Evolutionary conservation across 2,113 vertebrate genomes (phyloP), one percentile per base, ranked within the genome.

Genomic region (Actenoides lindsayi): DNA sequence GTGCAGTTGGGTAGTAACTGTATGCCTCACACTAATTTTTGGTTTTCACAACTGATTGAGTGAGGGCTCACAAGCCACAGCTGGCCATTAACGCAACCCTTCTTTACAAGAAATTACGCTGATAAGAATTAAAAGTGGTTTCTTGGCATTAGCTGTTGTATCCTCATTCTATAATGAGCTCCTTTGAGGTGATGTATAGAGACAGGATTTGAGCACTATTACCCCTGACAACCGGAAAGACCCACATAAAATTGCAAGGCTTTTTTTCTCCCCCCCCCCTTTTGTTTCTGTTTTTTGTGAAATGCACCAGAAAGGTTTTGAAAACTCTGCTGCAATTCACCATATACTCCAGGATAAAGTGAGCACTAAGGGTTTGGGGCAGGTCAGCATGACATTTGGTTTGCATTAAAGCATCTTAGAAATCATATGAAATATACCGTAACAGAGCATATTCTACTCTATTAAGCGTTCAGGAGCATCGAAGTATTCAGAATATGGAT

Each of bases 111-210:
- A 88, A 96, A 96, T 88, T 95, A 87, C 14, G 56, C 69, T 93
- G 90, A 86, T 95, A 94, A 96, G 90, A 97, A 95, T 90, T 84
- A 81, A 81, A 93, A 96, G 94, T 89, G 86, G 60, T 96, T 95
- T 75, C 83, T 95, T 96, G 94, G 92, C 88, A 70, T 75, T 75
- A 91, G 81, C 73, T 82, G 75, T 93, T 96, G 76, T 62, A 87
- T 75, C 44, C 48, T 82, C 16, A 27, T 94, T 94, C 84, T 69
- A 23, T 93, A 96, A 95, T 83, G 67, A 88, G 59, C 39, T 96
- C 84, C 75, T 96, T 51, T 86, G 76, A 93, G 89, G 73, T 95
- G 96, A 95, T 0, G 9, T 75, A 81, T 8, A 83, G 63, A 79
- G 63, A 25, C 42, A 41, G 80, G 64, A 75, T 89, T 94, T 91